These are phyloP conservation scores for Aporophyla lueneburgensis DNA, from an alignment of 2,888 invertebrate genomes.

Conservation along the genomic window DNA sequence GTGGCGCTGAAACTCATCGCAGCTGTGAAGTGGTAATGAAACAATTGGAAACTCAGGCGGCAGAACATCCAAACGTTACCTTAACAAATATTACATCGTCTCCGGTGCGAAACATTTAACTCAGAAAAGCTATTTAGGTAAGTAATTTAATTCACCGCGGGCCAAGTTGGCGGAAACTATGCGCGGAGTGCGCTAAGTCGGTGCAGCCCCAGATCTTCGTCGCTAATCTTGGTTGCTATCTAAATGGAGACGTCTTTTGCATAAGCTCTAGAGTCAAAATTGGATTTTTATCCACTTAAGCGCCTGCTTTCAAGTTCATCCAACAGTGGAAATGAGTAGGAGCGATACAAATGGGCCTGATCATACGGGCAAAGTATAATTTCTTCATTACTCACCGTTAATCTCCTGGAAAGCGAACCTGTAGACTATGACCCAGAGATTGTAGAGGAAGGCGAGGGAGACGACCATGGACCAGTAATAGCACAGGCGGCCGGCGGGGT, in stretches of 20 bases:
- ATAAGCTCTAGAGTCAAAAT: constrained; percentile 80
- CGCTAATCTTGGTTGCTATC: constrained; percentile 80
- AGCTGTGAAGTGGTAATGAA: constrained; percentile 73
- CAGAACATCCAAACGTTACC: constrained; percentile 74
- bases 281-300: constrained; percentile 80
- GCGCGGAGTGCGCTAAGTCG: constrained; percentile 77
- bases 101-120: constrained; percentile 76
- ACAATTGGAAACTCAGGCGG: constrained; percentile 74
- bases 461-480: constrained; percentile 99
- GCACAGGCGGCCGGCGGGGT: constrained; percentile 98
- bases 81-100: constrained; percentile 79
- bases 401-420: constrained; percentile 99
- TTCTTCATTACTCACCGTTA: constrained; percentile 92
- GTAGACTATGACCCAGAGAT: constrained; percentile 99
- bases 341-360: constrained; percentile 52
- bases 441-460: constrained; percentile 98
- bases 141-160: constrained; percentile 83
- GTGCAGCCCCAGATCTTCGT: constrained; percentile 75
- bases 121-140: constrained; percentile 83
- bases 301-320: constrained; percentile 70
- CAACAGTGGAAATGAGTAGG: constrained; percentile 60
- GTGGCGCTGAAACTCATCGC: constrained; percentile 73
- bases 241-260: constrained; percentile 83
- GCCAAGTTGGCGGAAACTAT: constrained; percentile 81
- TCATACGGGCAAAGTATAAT: constrained; percentile 12